These are phyloP conservation scores for Neria commutata DNA, from an alignment of 2,888 invertebrate species.

Conservation along the genomic window DNA sequence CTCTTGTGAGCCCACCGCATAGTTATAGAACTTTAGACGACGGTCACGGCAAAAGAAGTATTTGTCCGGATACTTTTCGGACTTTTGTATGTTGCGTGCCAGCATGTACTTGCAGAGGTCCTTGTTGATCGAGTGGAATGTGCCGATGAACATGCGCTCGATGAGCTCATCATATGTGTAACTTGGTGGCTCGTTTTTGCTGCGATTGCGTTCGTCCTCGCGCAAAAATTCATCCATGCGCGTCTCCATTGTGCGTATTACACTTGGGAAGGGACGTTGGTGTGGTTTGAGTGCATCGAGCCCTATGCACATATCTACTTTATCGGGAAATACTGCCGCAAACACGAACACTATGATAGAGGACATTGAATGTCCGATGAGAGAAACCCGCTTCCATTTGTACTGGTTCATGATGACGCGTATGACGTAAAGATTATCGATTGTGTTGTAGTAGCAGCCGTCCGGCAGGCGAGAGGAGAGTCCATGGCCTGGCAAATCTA, in stretches of 20 bases:
- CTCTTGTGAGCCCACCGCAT: conserved; percentile 58
- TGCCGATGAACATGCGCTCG: conserved; percentile 66
- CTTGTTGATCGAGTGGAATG: conserved; percentile 66
- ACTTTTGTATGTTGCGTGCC: conserved; percentile 67
- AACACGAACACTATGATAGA: conserved; percentile 69
- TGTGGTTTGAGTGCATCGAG: conserved; percentile 59
- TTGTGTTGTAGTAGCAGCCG: conserved; percentile 64
- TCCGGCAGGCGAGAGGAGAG: conserved; percentile 71
- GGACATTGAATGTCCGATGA: conserved; percentile 75
- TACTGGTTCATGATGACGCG: conserved; percentile 69
- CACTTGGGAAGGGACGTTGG: conserved; percentile 46
- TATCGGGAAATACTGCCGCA: conserved; percentile 66
- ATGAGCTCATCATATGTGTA: conserved; percentile 70
- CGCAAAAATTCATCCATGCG: conserved; percentile 63
- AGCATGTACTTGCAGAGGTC: conserved; percentile 66
- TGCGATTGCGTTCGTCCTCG: conserved; percentile 60
- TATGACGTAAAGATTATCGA: conserved; percentile 63
- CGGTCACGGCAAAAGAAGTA: conserved; percentile 72
- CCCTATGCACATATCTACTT: conserved; percentile 58
- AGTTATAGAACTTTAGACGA: conserved; percentile 66
- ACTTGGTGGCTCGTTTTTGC: conserved; percentile 66
- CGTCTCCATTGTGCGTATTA: conserved; percentile 57
- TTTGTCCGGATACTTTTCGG: conserved; percentile 66
- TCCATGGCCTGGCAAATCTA: conserved; percentile 77
- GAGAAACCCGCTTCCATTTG: conserved; percentile 72